These are phyloP conservation scores for Callospermophilus lateralis DNA, from an alignment of 2,113 vertebrate species.

Conservation along the genomic window DNA sequence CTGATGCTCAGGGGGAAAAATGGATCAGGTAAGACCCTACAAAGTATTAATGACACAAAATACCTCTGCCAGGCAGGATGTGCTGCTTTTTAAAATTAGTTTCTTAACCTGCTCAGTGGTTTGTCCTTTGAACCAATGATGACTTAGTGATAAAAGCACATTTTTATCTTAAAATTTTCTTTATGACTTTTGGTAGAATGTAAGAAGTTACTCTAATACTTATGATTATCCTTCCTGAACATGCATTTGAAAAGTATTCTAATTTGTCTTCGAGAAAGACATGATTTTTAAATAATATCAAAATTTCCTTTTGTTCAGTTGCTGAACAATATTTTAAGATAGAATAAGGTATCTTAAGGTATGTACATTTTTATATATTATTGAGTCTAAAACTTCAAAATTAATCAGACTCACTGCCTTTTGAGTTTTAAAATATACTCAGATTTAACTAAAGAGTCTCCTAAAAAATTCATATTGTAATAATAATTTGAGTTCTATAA, in stretches of 20 bases:
- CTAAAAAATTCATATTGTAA: not conserved
- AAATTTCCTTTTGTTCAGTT: not conserved
- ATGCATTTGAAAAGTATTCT: conserved; percentile 46
- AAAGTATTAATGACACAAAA: not conserved
- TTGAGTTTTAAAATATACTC: conserved; percentile 43
- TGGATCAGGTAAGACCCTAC: conserved; percentile 93
- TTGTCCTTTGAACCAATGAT: not conserved
- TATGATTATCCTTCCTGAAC: not conserved
- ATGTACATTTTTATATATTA: not conserved
- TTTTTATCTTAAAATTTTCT: not conserved
- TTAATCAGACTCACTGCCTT: conserved; percentile 6
- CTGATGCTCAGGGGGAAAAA: conserved; percentile 99
- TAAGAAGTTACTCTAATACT: not conserved
- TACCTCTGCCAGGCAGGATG: not conserved
- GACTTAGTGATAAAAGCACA: conserved; percentile 16
- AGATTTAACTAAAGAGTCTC: conserved; percentile 1
- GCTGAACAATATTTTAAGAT: conserved; percentile 24
- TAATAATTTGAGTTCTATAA: not conserved
- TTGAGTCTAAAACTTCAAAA: conserved; percentile 54
- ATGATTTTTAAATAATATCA: not conserved
- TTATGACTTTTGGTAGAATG: not conserved
- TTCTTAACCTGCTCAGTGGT: not conserved
- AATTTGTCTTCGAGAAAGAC: not conserved
- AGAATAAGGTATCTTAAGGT: not conserved
- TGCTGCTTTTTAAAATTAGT: not conserved